A percentile compares a stretch with the other conserved stretches of the same genome.
Evolutionary conservation across 37 sponge, comb jelly and placozoan genomes (phyloP).

Genomic region (Bolinopsis microptera): DNA sequence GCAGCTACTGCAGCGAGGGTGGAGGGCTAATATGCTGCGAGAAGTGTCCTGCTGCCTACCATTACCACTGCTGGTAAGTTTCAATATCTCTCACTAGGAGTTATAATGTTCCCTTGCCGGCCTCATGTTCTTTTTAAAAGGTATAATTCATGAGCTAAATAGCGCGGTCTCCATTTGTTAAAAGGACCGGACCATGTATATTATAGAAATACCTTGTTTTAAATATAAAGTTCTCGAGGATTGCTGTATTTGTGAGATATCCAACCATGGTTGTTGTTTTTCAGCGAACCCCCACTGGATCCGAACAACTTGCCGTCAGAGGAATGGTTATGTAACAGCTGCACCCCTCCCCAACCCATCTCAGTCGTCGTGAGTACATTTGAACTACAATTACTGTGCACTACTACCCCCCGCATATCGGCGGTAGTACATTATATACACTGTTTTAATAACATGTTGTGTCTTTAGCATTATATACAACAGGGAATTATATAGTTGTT

Average conservation of each 20-base stretch:
- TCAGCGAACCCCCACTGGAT: conserved; percentile 90
- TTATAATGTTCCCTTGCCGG: not conserved
- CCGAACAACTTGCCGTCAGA: conserved; percentile 85
- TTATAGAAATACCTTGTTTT: too few relatives aligned
- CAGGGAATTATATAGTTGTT: too few relatives aligned
- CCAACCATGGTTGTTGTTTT: not conserved
- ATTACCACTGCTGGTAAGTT: conserved; percentile 86
- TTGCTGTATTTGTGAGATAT: too few relatives aligned
- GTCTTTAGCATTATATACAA: too few relatives aligned
- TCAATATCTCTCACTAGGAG: not conserved
- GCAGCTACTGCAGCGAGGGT: conserved; percentile 88
- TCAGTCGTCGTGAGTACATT: not conserved
- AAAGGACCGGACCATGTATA: too few relatives aligned
- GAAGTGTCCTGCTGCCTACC: conserved; percentile 85
- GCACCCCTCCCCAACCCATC: conserved; percentile 33
- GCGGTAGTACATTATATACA: too few relatives aligned
- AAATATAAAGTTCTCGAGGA: too few relatives aligned
- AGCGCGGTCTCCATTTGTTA: too few relatives aligned
- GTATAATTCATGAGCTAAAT: too few relatives aligned
- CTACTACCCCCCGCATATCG: too few relatives aligned
- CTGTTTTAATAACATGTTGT: too few relatives aligned
- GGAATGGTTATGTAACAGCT: conserved; percentile 88
- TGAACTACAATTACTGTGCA: too few relatives aligned
- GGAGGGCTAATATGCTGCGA: conserved; percentile 91
- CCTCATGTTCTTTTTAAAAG: not conserved